Conservation (phyloP, 2,888 invertebrate genomes). For the Ephialtes manifestator region DNA sequence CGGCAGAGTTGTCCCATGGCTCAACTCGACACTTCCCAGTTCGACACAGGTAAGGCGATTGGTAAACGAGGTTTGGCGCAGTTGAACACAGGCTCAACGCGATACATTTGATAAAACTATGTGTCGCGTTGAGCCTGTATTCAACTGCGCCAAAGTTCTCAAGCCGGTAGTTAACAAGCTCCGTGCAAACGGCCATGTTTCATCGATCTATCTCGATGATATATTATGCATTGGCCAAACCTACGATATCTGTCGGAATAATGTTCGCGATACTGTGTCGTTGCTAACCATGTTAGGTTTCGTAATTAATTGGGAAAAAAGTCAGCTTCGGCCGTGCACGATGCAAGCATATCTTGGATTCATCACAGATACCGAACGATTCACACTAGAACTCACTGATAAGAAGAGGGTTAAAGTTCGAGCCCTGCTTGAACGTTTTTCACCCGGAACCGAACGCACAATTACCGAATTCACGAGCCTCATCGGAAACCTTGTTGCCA, state of each 20-base stretch:
- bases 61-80: too few species aligned
- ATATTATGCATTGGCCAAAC: constrained; percentile 7
- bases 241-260: constrained; percentile 5
- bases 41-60: too few species aligned
- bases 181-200: neutral
- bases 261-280: constrained; percentile 13
- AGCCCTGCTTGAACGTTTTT: neutral
- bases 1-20: too few species aligned
- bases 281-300: constrained; percentile 32
- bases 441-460: constrained; percentile 1
- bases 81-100: too few species aligned
- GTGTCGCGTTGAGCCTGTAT: too few species aligned
- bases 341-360: constrained; percentile 40
- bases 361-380: constrained; percentile 33
- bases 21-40: too few species aligned
- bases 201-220: constrained; percentile 34
- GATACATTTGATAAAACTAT: too few species aligned
- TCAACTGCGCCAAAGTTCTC: too few species aligned
- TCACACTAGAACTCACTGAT: constrained; percentile 23
- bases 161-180: constrained; percentile 58
- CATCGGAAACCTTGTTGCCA: constrained; percentile 31
- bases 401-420: constrained; percentile 36
- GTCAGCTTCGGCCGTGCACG: constrained; percentile 2
- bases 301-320: constrained; percentile 47
- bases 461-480: constrained; percentile 43